Conservation (phyloP, 2,888 invertebrate genomes). For the Callimorpha dominula region DNA sequence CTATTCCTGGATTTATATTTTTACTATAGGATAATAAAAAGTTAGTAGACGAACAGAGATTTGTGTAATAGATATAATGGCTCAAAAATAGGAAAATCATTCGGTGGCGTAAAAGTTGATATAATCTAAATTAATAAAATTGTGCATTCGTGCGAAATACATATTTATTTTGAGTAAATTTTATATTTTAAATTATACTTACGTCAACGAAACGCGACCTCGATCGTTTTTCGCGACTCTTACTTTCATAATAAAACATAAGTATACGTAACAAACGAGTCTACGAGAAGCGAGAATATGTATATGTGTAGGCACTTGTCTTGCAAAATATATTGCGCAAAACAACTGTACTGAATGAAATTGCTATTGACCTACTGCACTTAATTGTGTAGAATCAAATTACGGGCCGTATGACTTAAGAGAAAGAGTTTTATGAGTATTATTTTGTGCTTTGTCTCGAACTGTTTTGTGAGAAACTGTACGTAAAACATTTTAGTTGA, state of each 20-base stretch:
- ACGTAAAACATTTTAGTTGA: no score
- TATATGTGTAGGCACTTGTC: slow-evolving; percentile 9
- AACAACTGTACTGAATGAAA: slow-evolving; percentile 4
- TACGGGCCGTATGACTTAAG: slow-evolving; percentile 5
- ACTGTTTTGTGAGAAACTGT: not conserved
- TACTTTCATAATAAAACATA: slow-evolving; percentile 27
- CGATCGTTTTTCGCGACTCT: slow-evolving; percentile 25
- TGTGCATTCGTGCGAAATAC: not conserved
- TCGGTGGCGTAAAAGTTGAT: no score
- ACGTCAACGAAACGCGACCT: slow-evolving; percentile 21
- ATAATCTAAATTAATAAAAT: no score
- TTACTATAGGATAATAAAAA: not conserved
- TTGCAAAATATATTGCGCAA: slow-evolving; percentile 27
- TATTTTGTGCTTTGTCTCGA: no score
- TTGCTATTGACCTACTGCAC: slow-evolving; percentile 31
- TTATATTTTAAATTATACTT: slow-evolving; percentile 19
- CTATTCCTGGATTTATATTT: not conserved
- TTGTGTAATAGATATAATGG: not conserved
- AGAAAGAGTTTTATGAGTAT: not conserved
- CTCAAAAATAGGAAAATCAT: no score
- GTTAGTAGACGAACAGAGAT: not conserved
- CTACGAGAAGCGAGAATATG: slow-evolving; percentile 6
- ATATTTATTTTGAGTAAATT: slow-evolving; percentile 27
- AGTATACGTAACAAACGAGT: slow-evolving; percentile 21
- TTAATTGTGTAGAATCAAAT: slow-evolving; percentile 17